Conservation (phyloP, 2,113 vertebrate genomes). For the Promerops cafer region DNA sequence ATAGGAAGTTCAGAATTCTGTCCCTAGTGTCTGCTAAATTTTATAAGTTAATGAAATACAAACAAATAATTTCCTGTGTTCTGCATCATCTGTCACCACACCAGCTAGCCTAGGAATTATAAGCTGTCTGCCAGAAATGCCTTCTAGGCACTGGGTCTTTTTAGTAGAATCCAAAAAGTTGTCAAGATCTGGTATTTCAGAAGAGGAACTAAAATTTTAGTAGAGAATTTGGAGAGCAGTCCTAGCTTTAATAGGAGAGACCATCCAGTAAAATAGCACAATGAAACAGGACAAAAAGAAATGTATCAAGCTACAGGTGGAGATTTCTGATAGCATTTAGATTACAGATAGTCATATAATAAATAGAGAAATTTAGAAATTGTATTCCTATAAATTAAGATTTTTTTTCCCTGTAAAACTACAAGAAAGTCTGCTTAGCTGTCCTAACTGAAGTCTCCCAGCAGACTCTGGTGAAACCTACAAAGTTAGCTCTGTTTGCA, state of each 20-base stretch:
- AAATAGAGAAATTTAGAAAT: background rate
- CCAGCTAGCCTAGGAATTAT: background rate
- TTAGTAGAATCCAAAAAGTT: background rate
- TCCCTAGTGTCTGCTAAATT: background rate
- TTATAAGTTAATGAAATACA: background rate
- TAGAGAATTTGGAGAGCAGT: background rate
- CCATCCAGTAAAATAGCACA: background rate
- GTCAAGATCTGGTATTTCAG: background rate
- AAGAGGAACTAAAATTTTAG: background rate
- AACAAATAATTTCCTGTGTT: background rate
- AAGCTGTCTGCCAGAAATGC: background rate
- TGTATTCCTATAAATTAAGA: background rate
- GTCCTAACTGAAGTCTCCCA: background rate
- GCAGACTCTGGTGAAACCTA: background rate
- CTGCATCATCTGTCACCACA: background rate
- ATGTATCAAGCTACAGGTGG: background rate
- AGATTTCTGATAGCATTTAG: background rate
- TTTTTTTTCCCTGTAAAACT: background rate
- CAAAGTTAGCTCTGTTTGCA: background rate
- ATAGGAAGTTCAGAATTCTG: background rate
- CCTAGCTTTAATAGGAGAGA: background rate
- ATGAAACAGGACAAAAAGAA: background rate
- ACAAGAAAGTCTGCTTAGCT: background rate
- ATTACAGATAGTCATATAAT: background rate
- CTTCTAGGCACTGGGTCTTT: background rate